Base-by-base conservation (phyloP, 1,140 invertebrate species). In the Drosophila pandora region DNA sequence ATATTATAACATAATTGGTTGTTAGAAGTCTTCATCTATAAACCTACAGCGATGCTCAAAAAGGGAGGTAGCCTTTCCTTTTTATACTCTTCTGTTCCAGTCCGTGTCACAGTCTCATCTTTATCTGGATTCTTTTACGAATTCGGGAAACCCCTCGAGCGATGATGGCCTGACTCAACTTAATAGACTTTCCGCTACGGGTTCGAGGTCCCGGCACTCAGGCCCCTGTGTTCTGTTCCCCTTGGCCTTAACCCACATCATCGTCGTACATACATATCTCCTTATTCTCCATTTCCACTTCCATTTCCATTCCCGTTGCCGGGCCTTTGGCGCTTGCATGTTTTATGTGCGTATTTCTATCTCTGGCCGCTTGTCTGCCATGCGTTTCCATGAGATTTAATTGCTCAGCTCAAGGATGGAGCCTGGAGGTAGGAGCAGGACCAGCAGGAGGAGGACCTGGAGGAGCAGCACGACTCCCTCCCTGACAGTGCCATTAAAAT, bases 361-460 rank as follows among this genome's bases (percentile, higher is more conserved):
- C 49, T 39, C 41, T 62, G 49, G 62, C 53, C 28, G 22, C 41
- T 22, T 45, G 28, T 47, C 34, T 21, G 49, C 43, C 28, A 54
- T 56, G 77, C 56, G 60, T 77, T 76, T 84, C 67, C 68, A 45
- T 55, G 64, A 60, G 63, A 85, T 81, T 87, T 85, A 87, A 85
- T 85, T 85, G 76, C 81, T 60, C 41, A 55, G 41, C 58, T 59
- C 43, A 47, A 22, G 21, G 43, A 22, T 47, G 43, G 17, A 30
- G 49, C 12, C 22, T 21, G n/a, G 41, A 45, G 63, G 49, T 37
- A 34, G 61, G 37, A 56, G 32, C 23, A 22, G 30, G 34, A 48
- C 17, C 54, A 30, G 49, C 12, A 49, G 41, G 41, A 22, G n/a
- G 17, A 17, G 17, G 17, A 17, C 17, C 17, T 17, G 17, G 17